Percentiles rank a stretch among this genome's conserved stretches.
Conservation (phyloP, 2,888 invertebrate genomes). For the Cephus rjabovi region DNA sequence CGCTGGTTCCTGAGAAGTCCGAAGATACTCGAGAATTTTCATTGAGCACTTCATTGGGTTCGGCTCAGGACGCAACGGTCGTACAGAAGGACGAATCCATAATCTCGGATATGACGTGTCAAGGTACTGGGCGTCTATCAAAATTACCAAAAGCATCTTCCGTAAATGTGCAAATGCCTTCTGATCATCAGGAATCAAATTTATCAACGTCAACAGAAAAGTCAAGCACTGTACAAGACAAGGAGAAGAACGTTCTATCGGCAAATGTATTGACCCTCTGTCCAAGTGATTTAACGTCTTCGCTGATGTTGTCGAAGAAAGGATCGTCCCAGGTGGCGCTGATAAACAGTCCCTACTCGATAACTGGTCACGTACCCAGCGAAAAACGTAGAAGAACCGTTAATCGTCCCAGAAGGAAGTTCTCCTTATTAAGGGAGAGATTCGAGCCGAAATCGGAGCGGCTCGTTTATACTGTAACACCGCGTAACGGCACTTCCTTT, state of each 20-base stretch:
- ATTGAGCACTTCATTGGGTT: not conserved
- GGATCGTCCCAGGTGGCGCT: not conserved
- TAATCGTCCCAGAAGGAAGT: slow-evolving; percentile 70
- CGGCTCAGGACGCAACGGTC: not conserved
- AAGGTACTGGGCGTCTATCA: not conserved
- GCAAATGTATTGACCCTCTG: not conserved
- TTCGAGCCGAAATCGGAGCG: slow-evolving; percentile 70
- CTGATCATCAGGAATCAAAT: not conserved
- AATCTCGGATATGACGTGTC: not conserved
- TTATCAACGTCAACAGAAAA: slow-evolving; percentile 1
- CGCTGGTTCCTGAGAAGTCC: slow-evolving; percentile 40
- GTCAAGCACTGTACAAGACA: not conserved
- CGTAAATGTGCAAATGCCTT: not conserved
- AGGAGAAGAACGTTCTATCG: not conserved
- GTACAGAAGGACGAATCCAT: not conserved
- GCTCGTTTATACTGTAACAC: slow-evolving; percentile 38
- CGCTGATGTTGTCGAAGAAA: not conserved
- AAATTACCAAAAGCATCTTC: not conserved
- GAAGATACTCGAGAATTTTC: slow-evolving; percentile 29
- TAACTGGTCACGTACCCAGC: slow-evolving; percentile 2
- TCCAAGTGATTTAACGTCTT: not conserved
- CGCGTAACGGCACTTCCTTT: slow-evolving; percentile 18
- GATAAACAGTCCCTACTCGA: not conserved
- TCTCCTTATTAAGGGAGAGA: slow-evolving; percentile 71
- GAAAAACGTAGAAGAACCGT: slow-evolving; percentile 45